phyloP scores from a whole-genome alignment of 2,888 invertebrate genomes.

The Osmoderma eremita region DNA sequence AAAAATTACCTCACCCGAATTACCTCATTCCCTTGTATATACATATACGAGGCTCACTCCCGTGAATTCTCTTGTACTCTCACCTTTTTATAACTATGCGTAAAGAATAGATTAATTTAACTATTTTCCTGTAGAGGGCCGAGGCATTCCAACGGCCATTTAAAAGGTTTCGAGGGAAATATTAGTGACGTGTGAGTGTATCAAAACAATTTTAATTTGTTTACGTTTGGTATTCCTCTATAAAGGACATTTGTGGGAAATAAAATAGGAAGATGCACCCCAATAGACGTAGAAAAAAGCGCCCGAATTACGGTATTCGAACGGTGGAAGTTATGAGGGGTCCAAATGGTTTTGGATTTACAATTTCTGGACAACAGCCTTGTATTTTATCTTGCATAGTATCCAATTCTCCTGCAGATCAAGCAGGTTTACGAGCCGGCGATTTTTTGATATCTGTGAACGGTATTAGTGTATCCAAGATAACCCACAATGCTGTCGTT shows the following conservation, averaged over 20 bases:
- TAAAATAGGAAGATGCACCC: slow-evolving; percentile 65
- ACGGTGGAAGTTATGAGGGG: slow-evolving; percentile 88
- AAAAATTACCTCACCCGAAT: slow-evolving; percentile 17
- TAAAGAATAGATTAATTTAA: slow-evolving; percentile 17
- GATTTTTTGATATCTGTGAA: slow-evolving; percentile 94
- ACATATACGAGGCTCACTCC: neutral
- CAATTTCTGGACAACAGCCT: slow-evolving; percentile 95
- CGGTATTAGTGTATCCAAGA: slow-evolving; percentile 88
- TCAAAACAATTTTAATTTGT: slow-evolving; percentile 42
- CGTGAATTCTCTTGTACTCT: neutral
- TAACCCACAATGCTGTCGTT: slow-evolving; percentile 93
- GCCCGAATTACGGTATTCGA: slow-evolving; percentile 78
- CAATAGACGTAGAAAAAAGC: slow-evolving; percentile 74
- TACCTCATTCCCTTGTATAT: slow-evolving; percentile 26
- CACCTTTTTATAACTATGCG: slow-evolving; percentile 13
- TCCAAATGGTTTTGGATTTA: slow-evolving; percentile 94
- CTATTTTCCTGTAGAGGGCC: slow-evolving; percentile 34
- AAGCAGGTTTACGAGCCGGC: slow-evolving; percentile 89
- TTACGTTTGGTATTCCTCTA: slow-evolving; percentile 38
- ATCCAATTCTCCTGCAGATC: slow-evolving; percentile 87
- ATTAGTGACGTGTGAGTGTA: slow-evolving; percentile 53
- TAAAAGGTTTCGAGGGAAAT: slow-evolving; percentile 55
- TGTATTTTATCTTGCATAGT: slow-evolving; percentile 95
- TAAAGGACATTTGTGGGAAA: neutral
- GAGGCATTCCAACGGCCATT: slow-evolving; percentile 56